Evolutionary conservation across 1,140 invertebrate species (phyloP), one percentile per base, ranked within the genome.

Genomic region (Heliconius melpomene): DNA sequence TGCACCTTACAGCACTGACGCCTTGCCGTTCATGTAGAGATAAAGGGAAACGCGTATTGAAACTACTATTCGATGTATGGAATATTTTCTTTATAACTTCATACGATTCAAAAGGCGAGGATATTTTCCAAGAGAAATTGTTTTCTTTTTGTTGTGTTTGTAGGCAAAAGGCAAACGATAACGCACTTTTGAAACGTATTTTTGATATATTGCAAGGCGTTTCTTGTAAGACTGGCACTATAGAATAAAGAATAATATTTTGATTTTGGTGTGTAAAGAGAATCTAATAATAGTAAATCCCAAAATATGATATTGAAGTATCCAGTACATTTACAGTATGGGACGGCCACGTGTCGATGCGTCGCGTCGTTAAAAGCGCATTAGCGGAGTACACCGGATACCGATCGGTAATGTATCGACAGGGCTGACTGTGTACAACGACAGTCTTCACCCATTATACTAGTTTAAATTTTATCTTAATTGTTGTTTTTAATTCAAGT

Each of bases 301-400:
- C n/a, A 60, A 60, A 23, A 66, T 57, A 66, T 66, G 29, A 66
- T 66, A 66, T 26, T 29, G 9, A 29, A 13, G 60, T 66, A 9
- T 66, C 18, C 13, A 11, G 23, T 2, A 66, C 60, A 29, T 66
- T 26, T 26, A 26, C 7, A 26, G 13, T 9, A 66, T 26, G n/a
- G 11, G 54, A 16, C 26, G 32, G 75, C 85, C 84, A 85, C 87
- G 87, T 90, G 88, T 89, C 84, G 88, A 86, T 87, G 83, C 82
- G 79, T 74, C 74, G 82, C 83, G 85, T 90, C 87, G 88, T 90
- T 90, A 89, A 88, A 88, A 88, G 86, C 87, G 80, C 88, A 88
- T 90, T 90, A 89, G 85, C 84, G 60, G 75, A 60, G 9, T 36
- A 26, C 32, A 40, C 73, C 73, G 73, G 60, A 66, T 66, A 66